Evolutionary conservation across 2,888 invertebrate genomes (phyloP), one percentile per base, ranked within the genome.

Genomic region (Chaetogeoica ovagalla): DNA sequence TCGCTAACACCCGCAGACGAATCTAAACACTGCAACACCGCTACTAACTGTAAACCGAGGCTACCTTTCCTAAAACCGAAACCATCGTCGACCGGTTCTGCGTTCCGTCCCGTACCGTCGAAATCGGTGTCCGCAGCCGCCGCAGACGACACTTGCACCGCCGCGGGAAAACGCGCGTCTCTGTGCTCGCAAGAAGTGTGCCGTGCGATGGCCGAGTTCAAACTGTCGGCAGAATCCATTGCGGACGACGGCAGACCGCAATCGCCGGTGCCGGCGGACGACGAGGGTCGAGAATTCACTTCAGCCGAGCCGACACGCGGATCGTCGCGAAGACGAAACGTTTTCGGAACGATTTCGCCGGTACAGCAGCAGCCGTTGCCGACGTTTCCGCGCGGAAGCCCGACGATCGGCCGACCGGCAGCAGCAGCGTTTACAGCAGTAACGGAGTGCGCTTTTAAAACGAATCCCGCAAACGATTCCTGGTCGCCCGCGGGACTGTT

Each of bases 111-210:
- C 11, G 82, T 82, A 15, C 63, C 70, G 39, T 55, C 71, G 23
- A 70, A 68, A 30, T 63, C 70, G 48, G 7, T 11, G 43, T 37
- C 30, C 59, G 60, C n/a, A 11, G 63, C n/a, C 19, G 81, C 48
- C 48, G 13, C 75, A 21, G 84, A 84, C 82, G 84, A 84, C 62
- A 83, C 84, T 85, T 0, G 74, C 85, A 57, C 85, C 85, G 82
- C 85, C 85, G 19, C 83, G 48, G 81, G 81, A 21, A 84, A 84
- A 82, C 84, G 84, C 62, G 83, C 84, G 82, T 85, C 85, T 0
- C 77, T 85, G 59, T 85, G 85, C 82, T 85, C 85, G 19, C 83
- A 84, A 82, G 85, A 85, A 62, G 82, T 82, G 6, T 57, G 39
- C 30, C 75, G 73, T 17, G 59, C 71, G 43, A 70, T 48, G 48